Base-by-base conservation (phyloP, 2,797 vertebrate genomes). In the Oreonectes daqikongensis region DNA sequence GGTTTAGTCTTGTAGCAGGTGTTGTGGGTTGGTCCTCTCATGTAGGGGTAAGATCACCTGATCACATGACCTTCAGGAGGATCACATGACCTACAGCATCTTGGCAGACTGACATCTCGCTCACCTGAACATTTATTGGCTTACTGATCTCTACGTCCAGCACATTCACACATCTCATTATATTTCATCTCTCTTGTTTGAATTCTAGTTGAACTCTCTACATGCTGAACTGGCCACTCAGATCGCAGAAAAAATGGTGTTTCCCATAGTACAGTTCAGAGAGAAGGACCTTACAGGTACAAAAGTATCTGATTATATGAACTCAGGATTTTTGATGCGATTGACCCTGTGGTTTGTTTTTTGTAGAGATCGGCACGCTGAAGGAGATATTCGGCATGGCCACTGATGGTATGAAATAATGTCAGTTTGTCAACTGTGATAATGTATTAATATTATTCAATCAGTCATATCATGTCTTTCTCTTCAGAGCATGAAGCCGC, bases 211-310 rank as follows among this genome's bases (percentile, higher is more conserved):
- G 80, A 99, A 99, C 84, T 83, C 92, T 76, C 94, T 99, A 73
- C 98, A 99, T 84, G 91, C 94, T 14, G 95, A 95, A 82, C 89
- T 99, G 77, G 95, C 98, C 78, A 95, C 93, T 79, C 95, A 98
- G 88, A 91, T 99, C 87, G 98, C 98, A 5, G 95, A 99, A 89
- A 93, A 92, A 71, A 98, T 99, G 97, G 93, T 99, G 78, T 96
- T 96, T 81, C 98, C 97, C 63, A 91, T 99, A 85, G 95, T 99
- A 87, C 97, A 97, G 17, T 99, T 99, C 88, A 89, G 98, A 84
- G 98, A 99, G 89, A 98, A 97, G 83, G 97, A 99, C 87, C 96
- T 99, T 83, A 99, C 98, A 90, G 98, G 98, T 99, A 93, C 20
- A 17, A 42, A 44, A 30, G 69, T 30, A 8, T 18, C 64, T 22